phyloP scores from a whole-genome alignment of 2,797 vertebrate genomes.

The Takifugu rubripes region DNA sequence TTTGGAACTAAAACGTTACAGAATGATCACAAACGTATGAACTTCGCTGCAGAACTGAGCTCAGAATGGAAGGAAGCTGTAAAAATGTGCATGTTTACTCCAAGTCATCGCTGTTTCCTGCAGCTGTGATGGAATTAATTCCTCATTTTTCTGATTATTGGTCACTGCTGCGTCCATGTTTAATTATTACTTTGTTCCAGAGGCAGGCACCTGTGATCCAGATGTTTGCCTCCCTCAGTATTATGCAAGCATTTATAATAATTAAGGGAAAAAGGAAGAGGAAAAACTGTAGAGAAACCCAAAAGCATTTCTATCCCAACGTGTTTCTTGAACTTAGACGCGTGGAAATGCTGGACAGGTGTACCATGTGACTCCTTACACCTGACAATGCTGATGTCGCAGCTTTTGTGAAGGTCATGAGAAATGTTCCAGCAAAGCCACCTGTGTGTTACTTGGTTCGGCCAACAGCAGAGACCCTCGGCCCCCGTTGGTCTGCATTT shows the following conservation, averaged over 20 bases:
- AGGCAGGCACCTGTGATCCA: slow-evolving; percentile 39
- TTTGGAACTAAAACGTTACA: too few relatives aligned
- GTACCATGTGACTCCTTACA: too few relatives aligned
- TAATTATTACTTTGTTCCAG: slow-evolving; percentile 34
- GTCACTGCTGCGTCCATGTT: slow-evolving; percentile 26
- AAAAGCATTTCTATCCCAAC: too few relatives aligned
- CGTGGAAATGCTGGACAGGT: background rate
- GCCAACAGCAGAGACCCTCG: slow-evolving; percentile 1
- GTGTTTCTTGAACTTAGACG: slow-evolving; percentile 7
- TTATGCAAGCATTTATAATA: slow-evolving; percentile 45
- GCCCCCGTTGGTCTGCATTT: slow-evolving; percentile 40
- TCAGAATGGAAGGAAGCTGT: slow-evolving; percentile 9
- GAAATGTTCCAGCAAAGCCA: slow-evolving; percentile 61
- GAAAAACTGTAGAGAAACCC: background rate
- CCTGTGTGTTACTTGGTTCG: slow-evolving; percentile 37
- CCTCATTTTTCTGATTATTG: slow-evolving; percentile 36
- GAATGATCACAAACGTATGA: too few relatives aligned
- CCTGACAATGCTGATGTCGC: background rate
- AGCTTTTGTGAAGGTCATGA: slow-evolving; percentile 38
- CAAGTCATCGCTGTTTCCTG: slow-evolving; percentile 32
- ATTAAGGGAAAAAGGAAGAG: too few relatives aligned
- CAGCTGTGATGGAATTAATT: slow-evolving; percentile 50
- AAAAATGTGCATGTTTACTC: too few relatives aligned
- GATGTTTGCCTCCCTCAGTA: slow-evolving; percentile 54
- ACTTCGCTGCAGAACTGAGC: slow-evolving; percentile 2